Base-by-base conservation (phyloP, 2,888 invertebrate species). In the Lobophora halterata region DNA sequence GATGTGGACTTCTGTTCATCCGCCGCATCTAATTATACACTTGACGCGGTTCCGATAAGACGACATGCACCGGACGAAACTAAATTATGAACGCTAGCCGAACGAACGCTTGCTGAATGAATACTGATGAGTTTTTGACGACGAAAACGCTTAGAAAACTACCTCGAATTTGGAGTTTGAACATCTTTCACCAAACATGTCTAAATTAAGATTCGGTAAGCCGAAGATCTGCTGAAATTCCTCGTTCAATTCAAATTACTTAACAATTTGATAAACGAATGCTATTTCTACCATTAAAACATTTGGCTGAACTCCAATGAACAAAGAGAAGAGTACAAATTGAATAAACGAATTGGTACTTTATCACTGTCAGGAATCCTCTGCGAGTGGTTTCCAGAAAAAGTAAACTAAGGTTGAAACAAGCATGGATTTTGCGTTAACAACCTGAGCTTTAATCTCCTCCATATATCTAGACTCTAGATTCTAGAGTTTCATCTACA, bases 81-180 rank as follows among this genome's bases (percentile, higher is more conserved):
- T 62, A 54, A 66, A 63, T 69, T 65, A 65, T 61, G 54, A 54
- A 49, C 58, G 42, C 46, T 42, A 47, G 38, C 41, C 42, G 39
- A 53, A 38, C 46, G 32, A 48, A 52, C 54, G 46, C 47, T 41
- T 43, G 44, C 41, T 55, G 59, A 65, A 64, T 58, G 49, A 62
- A 62, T 61, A 46, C 48, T 70, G 61, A 71, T 71, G 65, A 50
- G 53, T 57, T 65, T 64, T 56, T 63, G 60, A 69, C 59, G 66
- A 69, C 57, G 44, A 28, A 37, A 35, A 34, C 44, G 33, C 41
- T 58, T 52, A 52, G 34, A 49, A 49, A 46, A 46, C 38, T 21
- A 20, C 25, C 31, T 7, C 13, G 8, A 13, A 26, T 42, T 34
- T 34, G 14, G 8, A 35, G 39, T 40, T 35, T 19, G 41, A 37